phyloP scores from a whole-genome alignment of 2,113 vertebrate genomes.

The Hippolais icterina region DNA sequence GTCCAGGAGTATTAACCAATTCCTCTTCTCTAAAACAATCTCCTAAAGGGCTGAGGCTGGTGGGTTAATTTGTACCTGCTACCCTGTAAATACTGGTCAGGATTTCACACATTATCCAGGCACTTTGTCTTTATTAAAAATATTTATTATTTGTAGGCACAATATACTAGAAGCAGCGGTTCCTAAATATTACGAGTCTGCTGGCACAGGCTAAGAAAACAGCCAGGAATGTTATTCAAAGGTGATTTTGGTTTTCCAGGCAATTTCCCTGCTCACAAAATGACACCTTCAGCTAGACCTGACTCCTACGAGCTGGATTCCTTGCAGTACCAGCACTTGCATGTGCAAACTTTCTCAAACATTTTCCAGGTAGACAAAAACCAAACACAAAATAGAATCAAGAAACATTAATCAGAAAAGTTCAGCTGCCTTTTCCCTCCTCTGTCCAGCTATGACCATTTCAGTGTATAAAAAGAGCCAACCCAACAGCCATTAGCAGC shows the following conservation, averaged over 20 bases:
- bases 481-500: not conserved
- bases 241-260: not conserved
- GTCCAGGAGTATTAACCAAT: not conserved
- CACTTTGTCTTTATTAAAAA: not conserved
- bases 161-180: not conserved
- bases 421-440: not conserved
- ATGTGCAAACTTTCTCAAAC: not conserved
- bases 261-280: not conserved
- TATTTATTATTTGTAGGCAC: not conserved
- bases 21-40: not conserved
- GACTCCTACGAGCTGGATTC: not conserved
- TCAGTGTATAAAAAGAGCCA: not conserved
- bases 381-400: not conserved
- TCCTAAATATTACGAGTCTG: not conserved
- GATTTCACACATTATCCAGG: not conserved
- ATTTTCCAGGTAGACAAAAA: not conserved
- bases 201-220: not conserved
- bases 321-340: not conserved
- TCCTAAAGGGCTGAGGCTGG: not conserved
- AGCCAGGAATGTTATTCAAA: not conserved
- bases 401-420: not conserved
- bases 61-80: not conserved
- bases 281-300: not conserved
- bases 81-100: not conserved
- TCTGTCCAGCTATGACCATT: not conserved